Evolutionary conservation across 1,140 invertebrate species (phyloP), one percentile per base, ranked within the genome.

Genomic region (Drosophila ogumai): DNA sequence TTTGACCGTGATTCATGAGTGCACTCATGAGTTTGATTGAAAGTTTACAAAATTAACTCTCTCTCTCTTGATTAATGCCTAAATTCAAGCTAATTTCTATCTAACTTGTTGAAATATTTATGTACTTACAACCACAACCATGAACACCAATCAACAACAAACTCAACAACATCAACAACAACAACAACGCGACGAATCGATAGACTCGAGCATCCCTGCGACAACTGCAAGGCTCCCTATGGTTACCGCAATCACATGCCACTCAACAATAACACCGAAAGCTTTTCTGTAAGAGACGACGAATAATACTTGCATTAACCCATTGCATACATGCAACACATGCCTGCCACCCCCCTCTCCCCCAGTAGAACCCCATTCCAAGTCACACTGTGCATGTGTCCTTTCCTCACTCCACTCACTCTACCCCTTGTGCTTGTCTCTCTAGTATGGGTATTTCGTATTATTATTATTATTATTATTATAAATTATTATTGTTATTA

Each of bases 241-340:
- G 94, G 94, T 79, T 96, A 94, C 92, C 94, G 94, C 81, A 94
- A 96, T 93, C 94, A 96, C 79, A 93, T 96, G 93, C 85, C 93
- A 43, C 92, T 96, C 59, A 94, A 93, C 58, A 92, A 91, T 46
- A 92, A 96, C 78, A 92, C 93, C 56, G 75, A 80, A 57, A 79
- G 81, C 66, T 96, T 96, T 90, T 93, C 94, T 79, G 93, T 94
- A 93, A 93, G 91, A 86, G 61, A 67, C 74, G 60, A 77, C 34
- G 32, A 55, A 52, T 61, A 56, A 43, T 36, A 38, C 34, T 36
- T 32, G 36, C 13, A 31, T 50, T 41, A 72, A 28, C 25, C 17
- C 46, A 25, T 47, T 13, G 22, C 56, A 25, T 49, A 36, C 32
- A 54, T 38, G 17, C 36, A 10, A 54, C 47, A 25, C 17, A 22